Evolutionary conservation across 64 coral and sea anemone genomes (phyloP).

Genomic region (Dendronephthya gigantea): DNA sequence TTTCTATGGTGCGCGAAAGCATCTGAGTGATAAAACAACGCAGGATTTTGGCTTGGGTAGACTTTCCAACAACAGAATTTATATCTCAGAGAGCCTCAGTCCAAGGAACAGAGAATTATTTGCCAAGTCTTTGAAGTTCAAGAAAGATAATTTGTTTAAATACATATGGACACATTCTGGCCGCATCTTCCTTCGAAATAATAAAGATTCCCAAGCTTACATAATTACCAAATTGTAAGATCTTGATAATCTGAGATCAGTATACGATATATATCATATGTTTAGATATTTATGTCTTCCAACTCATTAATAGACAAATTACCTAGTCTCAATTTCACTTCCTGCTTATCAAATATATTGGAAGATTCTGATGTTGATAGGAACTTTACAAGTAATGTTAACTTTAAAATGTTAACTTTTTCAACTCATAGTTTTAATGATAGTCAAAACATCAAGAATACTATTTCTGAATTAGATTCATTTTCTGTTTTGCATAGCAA

Average conservation of each 20-base stretch:
- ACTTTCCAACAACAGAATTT: constrained; percentile 25
- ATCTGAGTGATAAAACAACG: constrained; percentile 14
- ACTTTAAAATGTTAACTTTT: not conserved
- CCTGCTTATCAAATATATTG: no score
- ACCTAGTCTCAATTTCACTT: no score
- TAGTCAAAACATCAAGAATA: constrained; percentile 8
- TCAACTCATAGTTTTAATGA: not conserved
- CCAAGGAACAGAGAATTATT: constrained; percentile 13
- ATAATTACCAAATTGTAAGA: not conserved
- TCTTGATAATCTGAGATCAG: no score
- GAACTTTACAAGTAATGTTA: no score
- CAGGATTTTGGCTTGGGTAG: constrained; percentile 23
- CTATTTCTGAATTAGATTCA: not conserved
- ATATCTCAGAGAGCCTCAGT: constrained; percentile 27
- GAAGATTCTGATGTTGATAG: no score
- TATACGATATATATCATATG: no score
- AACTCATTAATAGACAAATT: no score
- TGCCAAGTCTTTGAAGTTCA: constrained; percentile 23
- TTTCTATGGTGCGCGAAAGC: constrained; percentile 27
- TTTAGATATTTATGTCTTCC: no score
- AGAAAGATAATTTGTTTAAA: constrained; percentile 2
- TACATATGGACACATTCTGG: constrained; percentile 29
- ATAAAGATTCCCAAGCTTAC: not conserved
- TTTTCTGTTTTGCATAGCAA: constrained; percentile 29
- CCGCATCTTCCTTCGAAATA: constrained; percentile 9